Conservation (phyloP, 2,113 vertebrate genomes). For the Neotoma lepida region DNA sequence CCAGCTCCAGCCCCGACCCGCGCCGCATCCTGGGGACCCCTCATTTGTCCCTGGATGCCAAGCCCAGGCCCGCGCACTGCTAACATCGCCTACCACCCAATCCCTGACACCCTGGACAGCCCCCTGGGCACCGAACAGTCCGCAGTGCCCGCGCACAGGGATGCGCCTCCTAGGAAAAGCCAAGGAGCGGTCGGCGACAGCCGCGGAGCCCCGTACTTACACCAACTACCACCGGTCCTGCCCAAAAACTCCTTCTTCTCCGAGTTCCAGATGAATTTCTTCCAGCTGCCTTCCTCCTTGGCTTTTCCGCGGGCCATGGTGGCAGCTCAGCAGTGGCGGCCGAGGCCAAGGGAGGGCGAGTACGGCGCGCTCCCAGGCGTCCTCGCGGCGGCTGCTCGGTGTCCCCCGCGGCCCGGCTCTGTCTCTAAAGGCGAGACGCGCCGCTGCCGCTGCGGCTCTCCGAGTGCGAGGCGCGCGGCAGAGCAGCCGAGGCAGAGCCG, state of each 20-base stretch:
- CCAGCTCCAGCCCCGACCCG: not conserved
- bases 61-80: not conserved
- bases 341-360: constrained; percentile 5
- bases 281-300: constrained; percentile 93
- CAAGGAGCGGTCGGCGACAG: not conserved
- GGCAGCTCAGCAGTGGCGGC: constrained; percentile 57
- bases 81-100: not conserved
- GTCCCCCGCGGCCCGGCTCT: constrained; percentile 25
- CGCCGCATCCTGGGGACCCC: not conserved
- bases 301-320: constrained; percentile 89
- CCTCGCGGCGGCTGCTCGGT: not conserved
- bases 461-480: constrained; percentile 63
- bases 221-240: constrained; percentile 93
- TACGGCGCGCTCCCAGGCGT: constrained; percentile 58
- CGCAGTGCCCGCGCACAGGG: not conserved
- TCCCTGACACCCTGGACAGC: not conserved
- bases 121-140: not conserved
- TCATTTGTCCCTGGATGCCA: not conserved
- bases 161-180: not conserved
- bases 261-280: constrained; percentile 93
- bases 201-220: constrained; percentile 85
- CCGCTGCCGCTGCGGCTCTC: constrained; percentile 74
- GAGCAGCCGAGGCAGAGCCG: constrained; percentile 40
- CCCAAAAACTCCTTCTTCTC: constrained; percentile 95
- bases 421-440: constrained; percentile 42